Conservation (phyloP, 2,797 vertebrate genomes). For the Melopsittacus undulatus region DNA sequence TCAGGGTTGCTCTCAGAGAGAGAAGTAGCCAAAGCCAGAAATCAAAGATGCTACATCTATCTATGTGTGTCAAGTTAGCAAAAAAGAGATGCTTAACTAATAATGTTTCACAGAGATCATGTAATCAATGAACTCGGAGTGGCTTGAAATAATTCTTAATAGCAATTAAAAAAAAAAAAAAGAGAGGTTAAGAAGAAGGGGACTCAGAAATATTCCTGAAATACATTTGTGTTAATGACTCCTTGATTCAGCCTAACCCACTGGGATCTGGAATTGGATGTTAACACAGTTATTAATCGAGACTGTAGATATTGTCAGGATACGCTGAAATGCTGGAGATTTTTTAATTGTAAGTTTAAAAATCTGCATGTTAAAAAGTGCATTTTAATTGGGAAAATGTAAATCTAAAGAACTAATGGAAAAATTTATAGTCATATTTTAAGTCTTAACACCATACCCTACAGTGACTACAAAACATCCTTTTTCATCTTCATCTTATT, state of each 20-base stretch:
- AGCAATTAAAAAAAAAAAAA: neutral
- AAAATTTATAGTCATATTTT: neutral
- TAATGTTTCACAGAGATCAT: neutral
- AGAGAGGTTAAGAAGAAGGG: neutral
- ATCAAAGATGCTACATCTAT: neutral
- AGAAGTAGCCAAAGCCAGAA: neutral
- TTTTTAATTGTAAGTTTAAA: neutral
- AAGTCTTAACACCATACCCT: neutral
- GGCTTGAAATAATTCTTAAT: neutral
- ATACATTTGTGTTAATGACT: neutral
- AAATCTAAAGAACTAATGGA: neutral
- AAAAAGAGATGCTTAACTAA: neutral
- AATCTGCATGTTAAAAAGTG: neutral
- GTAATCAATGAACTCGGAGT: neutral
- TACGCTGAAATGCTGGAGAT: neutral
- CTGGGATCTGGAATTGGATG: neutral
- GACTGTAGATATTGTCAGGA: neutral
- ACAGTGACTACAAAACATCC: neutral
- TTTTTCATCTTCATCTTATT: slow-evolving; percentile 11
- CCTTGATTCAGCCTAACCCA: neutral
- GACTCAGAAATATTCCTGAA: neutral
- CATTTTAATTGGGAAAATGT: neutral
- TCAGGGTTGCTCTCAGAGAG: neutral
- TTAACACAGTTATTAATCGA: neutral
- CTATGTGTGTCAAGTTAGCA: neutral